These are phyloP conservation scores for Mesochorus sp. DNA, from an alignment of 2,888 invertebrate genomes.

Conservation along the genomic window DNA sequence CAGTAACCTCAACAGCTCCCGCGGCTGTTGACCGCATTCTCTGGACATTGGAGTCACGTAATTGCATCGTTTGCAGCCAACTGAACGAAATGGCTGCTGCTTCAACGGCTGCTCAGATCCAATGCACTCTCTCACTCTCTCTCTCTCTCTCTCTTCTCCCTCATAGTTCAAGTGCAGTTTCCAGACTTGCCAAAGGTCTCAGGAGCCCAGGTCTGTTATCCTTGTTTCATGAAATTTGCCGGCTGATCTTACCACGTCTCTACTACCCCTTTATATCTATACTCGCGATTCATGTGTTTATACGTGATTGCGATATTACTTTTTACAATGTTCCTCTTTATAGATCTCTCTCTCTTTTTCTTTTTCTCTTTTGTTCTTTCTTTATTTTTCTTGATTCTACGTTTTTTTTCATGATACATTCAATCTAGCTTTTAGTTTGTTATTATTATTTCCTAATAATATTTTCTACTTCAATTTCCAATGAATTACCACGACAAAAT, in stretches of 20 bases:
- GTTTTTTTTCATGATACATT: no score
- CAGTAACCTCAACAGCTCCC: constrained; percentile 28
- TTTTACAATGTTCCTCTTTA: no score
- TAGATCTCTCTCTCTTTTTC: no score
- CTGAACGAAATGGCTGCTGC: constrained; percentile 66
- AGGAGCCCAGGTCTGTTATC: constrained; percentile 10
- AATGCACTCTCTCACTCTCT: constrained; percentile 39
- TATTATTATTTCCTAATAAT: no score
- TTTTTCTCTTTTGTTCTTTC: no score
- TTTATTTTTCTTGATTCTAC: no score
- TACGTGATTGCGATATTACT: no score
- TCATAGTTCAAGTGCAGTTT: constrained; percentile 52
- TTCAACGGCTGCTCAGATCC: constrained; percentile 48
- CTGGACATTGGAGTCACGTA: constrained; percentile 76
- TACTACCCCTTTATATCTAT: constrained; percentile 11
- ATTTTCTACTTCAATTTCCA: no score
- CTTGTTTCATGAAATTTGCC: constrained; percentile 29
- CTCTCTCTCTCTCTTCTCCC: background rate
- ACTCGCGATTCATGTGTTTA: no score
- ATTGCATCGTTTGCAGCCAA: constrained; percentile 76
- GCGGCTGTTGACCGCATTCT: constrained; percentile 69
- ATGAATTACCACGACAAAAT: no score
- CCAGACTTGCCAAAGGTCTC: constrained; percentile 26
- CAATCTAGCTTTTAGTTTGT: no score
- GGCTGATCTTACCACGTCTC: constrained; percentile 21